These are phyloP conservation scores for Darevskia mixta DNA, from an alignment of 2,797 vertebrate genomes.

Conservation along the genomic window DNA sequence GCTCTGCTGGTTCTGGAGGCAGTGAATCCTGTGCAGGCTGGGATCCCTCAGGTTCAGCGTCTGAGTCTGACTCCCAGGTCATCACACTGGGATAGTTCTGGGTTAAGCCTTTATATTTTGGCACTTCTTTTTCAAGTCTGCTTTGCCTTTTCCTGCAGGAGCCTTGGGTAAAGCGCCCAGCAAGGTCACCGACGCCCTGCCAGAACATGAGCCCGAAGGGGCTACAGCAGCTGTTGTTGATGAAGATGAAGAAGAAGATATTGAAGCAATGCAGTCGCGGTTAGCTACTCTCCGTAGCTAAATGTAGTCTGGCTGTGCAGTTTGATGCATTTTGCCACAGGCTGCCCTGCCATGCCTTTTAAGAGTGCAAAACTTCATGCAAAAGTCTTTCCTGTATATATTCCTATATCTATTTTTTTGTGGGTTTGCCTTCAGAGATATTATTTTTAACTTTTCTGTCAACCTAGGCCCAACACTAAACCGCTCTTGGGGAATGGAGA, in stretches of 20 bases:
- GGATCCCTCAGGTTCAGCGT: no score
- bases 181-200: slow-evolving; percentile 94
- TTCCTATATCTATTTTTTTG: slow-evolving; percentile 66
- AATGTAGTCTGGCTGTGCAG: slow-evolving; percentile 23
- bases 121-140: not conserved
- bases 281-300: slow-evolving; percentile 94
- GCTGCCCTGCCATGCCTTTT: slow-evolving; percentile 17
- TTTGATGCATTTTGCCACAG: not conserved
- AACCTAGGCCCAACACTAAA: not conserved
- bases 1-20: no score
- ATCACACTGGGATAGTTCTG: not conserved
- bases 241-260: slow-evolving; percentile 90
- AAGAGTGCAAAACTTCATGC: slow-evolving; percentile 35
- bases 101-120: not conserved
- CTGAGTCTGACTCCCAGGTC: no score
- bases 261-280: slow-evolving; percentile 96
- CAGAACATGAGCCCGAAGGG: slow-evolving; percentile 84
- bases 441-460: slow-evolving; percentile 51
- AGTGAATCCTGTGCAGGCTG: no score
- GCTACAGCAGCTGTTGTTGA: slow-evolving; percentile 87
- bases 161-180: slow-evolving; percentile 96
- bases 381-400: slow-evolving; percentile 68
- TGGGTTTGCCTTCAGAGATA: slow-evolving; percentile 43
- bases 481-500: slow-evolving; percentile 41
- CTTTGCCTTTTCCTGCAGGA: slow-evolving; percentile 78